Evolutionary conservation across 2,888 invertebrate genomes (phyloP).

Genomic region (Oligia strigilis): DNA sequence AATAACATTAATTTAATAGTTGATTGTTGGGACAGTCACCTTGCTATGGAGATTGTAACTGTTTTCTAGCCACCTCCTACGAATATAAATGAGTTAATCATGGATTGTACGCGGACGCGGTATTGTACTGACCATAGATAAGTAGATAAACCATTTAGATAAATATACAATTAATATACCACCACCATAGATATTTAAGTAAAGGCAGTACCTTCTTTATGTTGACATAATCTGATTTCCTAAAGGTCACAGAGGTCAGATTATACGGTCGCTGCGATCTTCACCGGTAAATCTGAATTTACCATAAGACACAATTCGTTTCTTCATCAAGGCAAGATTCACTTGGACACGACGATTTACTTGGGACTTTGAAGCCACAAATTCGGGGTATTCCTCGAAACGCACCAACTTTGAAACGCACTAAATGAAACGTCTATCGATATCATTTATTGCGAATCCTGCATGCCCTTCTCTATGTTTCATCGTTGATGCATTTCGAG

Average conservation of each 20-base stretch:
- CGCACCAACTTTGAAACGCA: too few relatives aligned
- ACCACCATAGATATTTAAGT: slow-evolving; percentile 31
- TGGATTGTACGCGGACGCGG: slow-evolving; percentile 38
- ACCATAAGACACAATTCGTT: slow-evolving; percentile 20
- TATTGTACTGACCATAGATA: slow-evolving; percentile 15
- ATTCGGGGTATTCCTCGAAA: neutral
- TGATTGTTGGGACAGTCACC: slow-evolving; percentile 35
- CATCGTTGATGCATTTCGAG: too few relatives aligned
- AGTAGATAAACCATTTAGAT: neutral
- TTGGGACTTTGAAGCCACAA: neutral
- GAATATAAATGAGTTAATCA: slow-evolving; percentile 56
- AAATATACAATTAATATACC: neutral
- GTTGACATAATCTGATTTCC: slow-evolving; percentile 56
- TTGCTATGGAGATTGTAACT: slow-evolving; percentile 58
- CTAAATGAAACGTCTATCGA: too few relatives aligned
- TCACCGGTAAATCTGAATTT: slow-evolving; percentile 44
- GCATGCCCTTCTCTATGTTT: too few relatives aligned
- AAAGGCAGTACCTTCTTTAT: slow-evolving; percentile 4
- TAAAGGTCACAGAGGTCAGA: slow-evolving; percentile 32
- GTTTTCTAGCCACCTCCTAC: slow-evolving; percentile 56
- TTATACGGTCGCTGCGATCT: slow-evolving; percentile 8
- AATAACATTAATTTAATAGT: slow-evolving; percentile 7
- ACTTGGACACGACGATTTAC: slow-evolving; percentile 1
- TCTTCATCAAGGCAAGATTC: slow-evolving; percentile 4
- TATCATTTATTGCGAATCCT: too few relatives aligned